phyloP scores from a whole-genome alignment of 2,888 invertebrate species.

The Drosophila recens region DNA sequence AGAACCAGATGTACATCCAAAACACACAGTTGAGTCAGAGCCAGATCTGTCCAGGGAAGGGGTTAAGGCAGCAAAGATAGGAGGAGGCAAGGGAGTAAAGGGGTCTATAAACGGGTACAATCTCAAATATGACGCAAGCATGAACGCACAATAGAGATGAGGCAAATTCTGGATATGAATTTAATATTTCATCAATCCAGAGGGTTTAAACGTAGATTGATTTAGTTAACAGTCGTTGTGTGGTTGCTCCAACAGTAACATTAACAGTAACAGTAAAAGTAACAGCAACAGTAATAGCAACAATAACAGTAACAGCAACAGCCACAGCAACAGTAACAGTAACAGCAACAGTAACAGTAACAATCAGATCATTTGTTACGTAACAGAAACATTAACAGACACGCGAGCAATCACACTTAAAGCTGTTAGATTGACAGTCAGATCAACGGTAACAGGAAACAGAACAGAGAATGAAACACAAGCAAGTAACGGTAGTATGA shows the following conservation, averaged over 20 bases:
- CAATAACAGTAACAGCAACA: no score
- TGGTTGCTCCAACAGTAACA: not conserved
- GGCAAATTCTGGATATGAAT: not conserved
- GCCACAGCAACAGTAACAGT: no score
- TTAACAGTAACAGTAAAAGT: no score
- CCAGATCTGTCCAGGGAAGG: slow-evolving; percentile 2
- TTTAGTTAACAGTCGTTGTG: not conserved
- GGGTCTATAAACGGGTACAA: slow-evolving; percentile 13
- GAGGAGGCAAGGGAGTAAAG: not conserved
- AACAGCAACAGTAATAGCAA: no score
- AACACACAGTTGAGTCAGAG: slow-evolving; percentile 31
- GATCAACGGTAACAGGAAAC: no score
- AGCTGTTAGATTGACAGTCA: no score
- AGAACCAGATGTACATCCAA: slow-evolving; percentile 25
- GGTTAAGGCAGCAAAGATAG: not conserved
- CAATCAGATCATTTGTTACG: no score
- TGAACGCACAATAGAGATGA: slow-evolving; percentile 30
- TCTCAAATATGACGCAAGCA: slow-evolving; percentile 51
- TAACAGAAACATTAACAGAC: no score
- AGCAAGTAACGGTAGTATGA: no score
- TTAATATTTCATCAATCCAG: not conserved
- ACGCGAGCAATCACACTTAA: no score
- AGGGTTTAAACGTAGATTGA: not conserved
- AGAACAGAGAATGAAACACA: no score
- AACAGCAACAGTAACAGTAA: no score